Percentiles rank a stretch among this genome's conserved stretches.
phyloP scores from a whole-genome alignment of 2,797 vertebrate species.

The Hippoglossus hippoglossus region DNA sequence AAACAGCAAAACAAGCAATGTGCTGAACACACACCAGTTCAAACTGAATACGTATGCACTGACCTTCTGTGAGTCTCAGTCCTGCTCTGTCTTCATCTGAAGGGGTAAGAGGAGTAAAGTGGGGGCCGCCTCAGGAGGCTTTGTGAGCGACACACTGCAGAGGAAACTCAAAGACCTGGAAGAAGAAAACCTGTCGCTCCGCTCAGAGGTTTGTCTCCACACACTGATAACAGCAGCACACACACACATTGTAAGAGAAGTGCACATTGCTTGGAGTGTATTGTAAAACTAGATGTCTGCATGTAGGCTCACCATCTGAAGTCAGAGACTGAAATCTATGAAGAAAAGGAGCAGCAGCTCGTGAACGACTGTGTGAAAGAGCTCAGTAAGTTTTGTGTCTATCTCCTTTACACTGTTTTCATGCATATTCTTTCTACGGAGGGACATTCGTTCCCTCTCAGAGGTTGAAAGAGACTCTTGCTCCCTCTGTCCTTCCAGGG shows the following conservation, averaged over 20 bases:
- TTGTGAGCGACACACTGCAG: conserved; percentile 91
- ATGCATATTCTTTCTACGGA: background rate
- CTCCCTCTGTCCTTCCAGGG: conserved; percentile 72
- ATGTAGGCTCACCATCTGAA: conserved; percentile 92
- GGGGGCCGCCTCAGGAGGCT: conserved; percentile 85
- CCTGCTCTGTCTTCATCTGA: background rate
- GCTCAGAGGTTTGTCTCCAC: conserved; percentile 89
- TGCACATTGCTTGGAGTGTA: background rate
- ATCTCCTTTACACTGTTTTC: background rate
- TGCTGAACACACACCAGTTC: too few relatives aligned
- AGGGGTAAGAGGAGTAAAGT: conserved; percentile 84
- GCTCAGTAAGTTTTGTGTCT: conserved; percentile 85
- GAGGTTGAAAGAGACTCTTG: background rate
- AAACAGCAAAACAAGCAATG: too few relatives aligned
- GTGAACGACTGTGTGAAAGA: conserved; percentile 99
- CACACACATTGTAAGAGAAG: background rate
- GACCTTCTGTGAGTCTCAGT: background rate
- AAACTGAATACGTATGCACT: too few relatives aligned
- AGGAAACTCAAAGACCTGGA: conserved; percentile 96
- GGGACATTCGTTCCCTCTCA: background rate
- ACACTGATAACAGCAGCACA: background rate
- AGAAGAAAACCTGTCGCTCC: conserved; percentile 94
- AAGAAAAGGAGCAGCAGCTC: conserved; percentile 98
- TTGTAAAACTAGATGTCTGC: background rate
- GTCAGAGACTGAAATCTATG: conserved; percentile 95